A percentile compares a stretch with the other conserved stretches of the same genome.
Evolutionary conservation across 2,797 vertebrate genomes (phyloP).

Genomic region (Eulemur mongoz): DNA sequence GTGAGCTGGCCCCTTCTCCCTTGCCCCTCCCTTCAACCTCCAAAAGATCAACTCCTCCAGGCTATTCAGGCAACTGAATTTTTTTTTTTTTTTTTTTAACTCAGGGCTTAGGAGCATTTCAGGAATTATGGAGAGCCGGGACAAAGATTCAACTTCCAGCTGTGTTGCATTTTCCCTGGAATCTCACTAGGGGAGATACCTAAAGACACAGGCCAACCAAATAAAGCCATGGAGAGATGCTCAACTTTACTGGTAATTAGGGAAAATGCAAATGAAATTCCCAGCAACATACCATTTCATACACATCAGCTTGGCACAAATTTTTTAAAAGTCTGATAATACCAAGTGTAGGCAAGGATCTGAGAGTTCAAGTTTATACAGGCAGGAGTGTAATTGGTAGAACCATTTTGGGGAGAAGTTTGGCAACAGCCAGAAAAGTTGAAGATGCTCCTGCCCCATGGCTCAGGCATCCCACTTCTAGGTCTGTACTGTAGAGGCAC

Average conservation of each 20-base stretch:
- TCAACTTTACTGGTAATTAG: background rate
- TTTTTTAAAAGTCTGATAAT: background rate
- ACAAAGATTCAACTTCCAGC: background rate
- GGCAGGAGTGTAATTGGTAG: background rate
- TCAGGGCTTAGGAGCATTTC: background rate
- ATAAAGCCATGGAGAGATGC: background rate
- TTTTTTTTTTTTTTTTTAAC: background rate
- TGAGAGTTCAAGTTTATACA: background rate
- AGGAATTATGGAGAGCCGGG: background rate
- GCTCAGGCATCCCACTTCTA: fast-evolving
- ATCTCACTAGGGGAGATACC: background rate
- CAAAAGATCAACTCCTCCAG: background rate
- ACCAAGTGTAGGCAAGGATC: background rate
- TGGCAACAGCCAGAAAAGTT: background rate
- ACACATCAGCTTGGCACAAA: background rate
- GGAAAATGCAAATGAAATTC: conserved; percentile 25
- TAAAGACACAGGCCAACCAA: background rate
- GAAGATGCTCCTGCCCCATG: background rate
- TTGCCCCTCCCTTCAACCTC: background rate
- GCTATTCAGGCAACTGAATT: background rate
- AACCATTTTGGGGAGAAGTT: background rate
- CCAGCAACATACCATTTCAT: background rate
- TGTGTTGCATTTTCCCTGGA: background rate
- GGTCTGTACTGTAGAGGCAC: background rate
- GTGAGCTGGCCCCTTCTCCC: background rate